Percentiles rank a stretch among this genome's conserved stretches.
phyloP scores from a whole-genome alignment of 2,888 invertebrate genomes.

The Caenorhabditis sp. region DNA sequence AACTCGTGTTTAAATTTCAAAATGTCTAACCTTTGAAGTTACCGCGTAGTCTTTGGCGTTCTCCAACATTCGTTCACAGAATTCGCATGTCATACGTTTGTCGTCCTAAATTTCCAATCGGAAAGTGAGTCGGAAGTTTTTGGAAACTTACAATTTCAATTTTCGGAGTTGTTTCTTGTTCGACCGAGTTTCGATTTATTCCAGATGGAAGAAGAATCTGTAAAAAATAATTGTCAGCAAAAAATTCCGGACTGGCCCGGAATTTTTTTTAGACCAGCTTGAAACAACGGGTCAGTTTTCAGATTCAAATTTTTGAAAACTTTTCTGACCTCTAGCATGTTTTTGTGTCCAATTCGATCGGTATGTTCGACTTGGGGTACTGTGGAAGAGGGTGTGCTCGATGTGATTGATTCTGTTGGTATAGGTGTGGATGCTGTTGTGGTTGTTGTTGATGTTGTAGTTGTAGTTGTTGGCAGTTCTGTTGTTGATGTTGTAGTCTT shows the following conservation, averaged over 20 bases:
- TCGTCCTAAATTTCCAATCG: slow-evolving; percentile 57
- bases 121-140: too few species aligned
- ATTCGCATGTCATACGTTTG: slow-evolving; percentile 59
- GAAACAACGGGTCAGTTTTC: too few species aligned
- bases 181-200: slow-evolving; percentile 12
- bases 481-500: slow-evolving; percentile 22
- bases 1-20: too few species aligned
- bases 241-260: too few species aligned
- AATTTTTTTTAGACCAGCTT: too few species aligned
- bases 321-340: slow-evolving; percentile 32
- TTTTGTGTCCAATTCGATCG: slow-evolving; percentile 43
- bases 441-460: slow-evolving; percentile 6
- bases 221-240: too few species aligned
- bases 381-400: slow-evolving; percentile 1
- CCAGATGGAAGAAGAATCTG: slow-evolving; percentile 23
- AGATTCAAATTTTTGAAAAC: too few species aligned
- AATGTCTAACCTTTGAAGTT: slow-evolving; percentile 55
- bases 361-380: slow-evolving; percentile 16
- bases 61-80: slow-evolving; percentile 62
- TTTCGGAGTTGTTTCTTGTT: slow-evolving; percentile 8
- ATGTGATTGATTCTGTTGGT: slow-evolving; percentile 6
- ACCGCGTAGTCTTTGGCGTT: slow-evolving; percentile 64
- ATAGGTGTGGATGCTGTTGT: slow-evolving; percentile 18
- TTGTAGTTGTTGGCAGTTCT: slow-evolving; percentile 6
- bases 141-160: slow-evolving; percentile 21